phyloP scores from a whole-genome alignment of 2,113 vertebrate species.

The Crypturellus undulatus region DNA sequence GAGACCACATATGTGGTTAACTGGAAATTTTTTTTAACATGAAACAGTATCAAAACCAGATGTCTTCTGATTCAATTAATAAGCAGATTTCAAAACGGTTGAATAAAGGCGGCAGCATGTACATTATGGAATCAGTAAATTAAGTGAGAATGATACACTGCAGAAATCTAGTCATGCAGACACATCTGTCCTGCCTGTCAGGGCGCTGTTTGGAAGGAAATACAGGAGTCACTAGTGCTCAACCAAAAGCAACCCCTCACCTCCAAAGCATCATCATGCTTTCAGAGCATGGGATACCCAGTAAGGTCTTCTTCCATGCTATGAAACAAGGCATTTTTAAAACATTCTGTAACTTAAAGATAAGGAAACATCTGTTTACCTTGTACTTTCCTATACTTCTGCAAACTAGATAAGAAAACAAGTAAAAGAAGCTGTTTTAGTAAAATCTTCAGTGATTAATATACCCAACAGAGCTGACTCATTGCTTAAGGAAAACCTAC shows the following conservation, averaged over 20 bases:
- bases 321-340: background rate
- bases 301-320: background rate
- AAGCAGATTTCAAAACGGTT: background rate
- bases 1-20: background rate
- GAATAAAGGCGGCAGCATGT: background rate
- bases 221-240: background rate
- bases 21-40: background rate
- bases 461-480: fast-evolving
- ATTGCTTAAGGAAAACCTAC: background rate
- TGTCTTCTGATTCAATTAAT: background rate
- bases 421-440: background rate
- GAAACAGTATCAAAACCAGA: background rate
- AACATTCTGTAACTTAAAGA: background rate
- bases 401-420: background rate
- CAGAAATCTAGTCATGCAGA: background rate
- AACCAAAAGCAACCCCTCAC: background rate
- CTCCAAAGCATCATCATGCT: background rate
- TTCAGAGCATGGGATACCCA: background rate
- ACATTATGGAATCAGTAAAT: background rate
- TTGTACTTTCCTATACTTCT: background rate
- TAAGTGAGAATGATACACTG: background rate
- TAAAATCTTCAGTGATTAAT: background rate
- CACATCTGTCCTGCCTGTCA: background rate
- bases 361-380: background rate
- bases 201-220: background rate